These are phyloP conservation scores for Mercenaria mercenaria DNA, from an alignment of 1,140 invertebrate genomes.

Conservation along the genomic window DNA sequence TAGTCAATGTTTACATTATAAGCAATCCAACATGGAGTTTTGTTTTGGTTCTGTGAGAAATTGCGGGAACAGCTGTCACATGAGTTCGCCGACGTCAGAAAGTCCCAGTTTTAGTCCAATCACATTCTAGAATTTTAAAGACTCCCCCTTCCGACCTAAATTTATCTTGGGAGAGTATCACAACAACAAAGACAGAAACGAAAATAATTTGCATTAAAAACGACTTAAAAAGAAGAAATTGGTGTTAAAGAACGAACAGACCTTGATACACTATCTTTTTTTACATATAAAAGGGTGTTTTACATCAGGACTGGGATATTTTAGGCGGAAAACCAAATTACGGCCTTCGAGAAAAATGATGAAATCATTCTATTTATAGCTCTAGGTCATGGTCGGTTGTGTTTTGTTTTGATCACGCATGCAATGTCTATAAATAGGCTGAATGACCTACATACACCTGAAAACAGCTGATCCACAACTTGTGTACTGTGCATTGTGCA, in stretches of 20 bases:
- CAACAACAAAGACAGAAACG: background rate
- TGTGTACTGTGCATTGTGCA: slow-evolving; percentile 28
- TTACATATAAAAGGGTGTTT: too few relatives aligned
- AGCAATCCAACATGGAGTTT: slow-evolving; percentile 67
- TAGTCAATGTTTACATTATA: slow-evolving; percentile 43
- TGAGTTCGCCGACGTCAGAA: slow-evolving; percentile 44
- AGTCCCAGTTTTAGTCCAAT: slow-evolving; percentile 13
- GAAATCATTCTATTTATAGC: slow-evolving; percentile 41
- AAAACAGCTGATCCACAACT: slow-evolving; percentile 36
- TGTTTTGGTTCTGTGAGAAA: slow-evolving; percentile 66
- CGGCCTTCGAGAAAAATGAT: background rate
- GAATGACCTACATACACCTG: background rate
- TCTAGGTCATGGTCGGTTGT: slow-evolving; percentile 28
- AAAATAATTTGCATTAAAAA: too few relatives aligned
- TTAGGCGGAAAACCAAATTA: too few relatives aligned
- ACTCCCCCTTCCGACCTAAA: background rate
- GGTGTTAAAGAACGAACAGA: too few relatives aligned
- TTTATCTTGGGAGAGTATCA: slow-evolving; percentile 18
- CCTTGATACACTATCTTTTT: too few relatives aligned
- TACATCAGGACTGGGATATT: too few relatives aligned
- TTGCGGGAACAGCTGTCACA: slow-evolving; percentile 66
- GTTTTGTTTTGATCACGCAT: slow-evolving; percentile 48
- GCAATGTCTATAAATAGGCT: background rate
- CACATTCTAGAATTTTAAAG: background rate
- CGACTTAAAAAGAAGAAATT: too few relatives aligned